Evolutionary conservation across 2,888 invertebrate species (phyloP), one percentile per base, ranked within the genome.

Genomic region (Thysanoteuthis rhombus): DNA sequence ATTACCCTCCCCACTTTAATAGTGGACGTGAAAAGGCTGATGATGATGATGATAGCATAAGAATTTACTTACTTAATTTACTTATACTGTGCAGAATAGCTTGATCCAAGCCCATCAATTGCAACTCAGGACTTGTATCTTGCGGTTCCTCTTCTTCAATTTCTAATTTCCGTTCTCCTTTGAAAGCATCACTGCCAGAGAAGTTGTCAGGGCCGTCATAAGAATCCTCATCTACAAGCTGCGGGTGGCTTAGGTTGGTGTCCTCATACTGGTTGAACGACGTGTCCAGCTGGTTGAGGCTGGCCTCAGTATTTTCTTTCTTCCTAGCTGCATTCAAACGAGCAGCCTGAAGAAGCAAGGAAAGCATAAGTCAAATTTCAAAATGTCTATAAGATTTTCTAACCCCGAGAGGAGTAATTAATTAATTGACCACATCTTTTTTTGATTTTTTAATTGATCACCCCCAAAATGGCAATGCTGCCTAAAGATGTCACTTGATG

Each of bases 31-130:
- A n/a, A n/a, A n/a, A n/a, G n/a, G n/a, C n/a, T n/a, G n/a, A n/a
- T n/a, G n/a, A n/a, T n/a, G n/a, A n/a, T n/a, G n/a, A n/a, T n/a
- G n/a, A n/a, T n/a, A n/a, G n/a, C n/a, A n/a, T 0, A 45, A 16
- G 36, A 75, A 58, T 92, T 36, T n/a, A 97, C 98, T 97, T 97
- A 98, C 98, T 98, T 97, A 99, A 99, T 95, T 98, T 98, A 96
- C 99, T 99, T 95, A 99, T 99, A 96, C 99, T 98, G 96, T 98
- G 98, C 1, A 99, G 97, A 94, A 99, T 98, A 0, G 99, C 99
- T 96, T 99, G 98, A 97, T 99, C 99, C 93, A 99, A 97, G 0
- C 99, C 98, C 95, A 99, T 97, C 0, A 99, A 98, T 97, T 98
- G 97, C 12, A 95, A 94, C 28, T 95, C 95, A 28, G 95, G 94